These are phyloP conservation scores for Elachura formosa DNA, from an alignment of 2,113 vertebrate genomes.

Conservation along the genomic window DNA sequence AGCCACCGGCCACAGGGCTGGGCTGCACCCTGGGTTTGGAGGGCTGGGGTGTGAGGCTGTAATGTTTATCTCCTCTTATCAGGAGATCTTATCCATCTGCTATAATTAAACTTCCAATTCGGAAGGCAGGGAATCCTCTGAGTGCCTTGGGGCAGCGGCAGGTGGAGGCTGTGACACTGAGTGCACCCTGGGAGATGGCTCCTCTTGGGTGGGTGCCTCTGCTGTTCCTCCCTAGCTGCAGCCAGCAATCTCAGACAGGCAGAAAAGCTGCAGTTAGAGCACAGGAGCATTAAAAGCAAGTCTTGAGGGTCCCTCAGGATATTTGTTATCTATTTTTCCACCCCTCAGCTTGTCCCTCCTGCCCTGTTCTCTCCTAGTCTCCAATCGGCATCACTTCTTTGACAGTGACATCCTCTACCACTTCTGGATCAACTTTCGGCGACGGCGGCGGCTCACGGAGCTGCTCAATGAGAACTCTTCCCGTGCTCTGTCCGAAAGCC, in stretches of 20 bases:
- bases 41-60: background rate
- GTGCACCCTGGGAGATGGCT: background rate
- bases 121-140: background rate
- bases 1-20: background rate
- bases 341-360: background rate
- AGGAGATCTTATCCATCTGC: background rate
- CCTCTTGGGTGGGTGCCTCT: background rate
- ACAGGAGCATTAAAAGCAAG: background rate
- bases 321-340: fast-evolving
- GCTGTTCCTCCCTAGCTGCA: background rate
- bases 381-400: constrained; percentile 77
- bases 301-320: background rate
- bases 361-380: constrained; percentile 66
- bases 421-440: constrained; percentile 82
- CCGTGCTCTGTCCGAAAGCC: constrained; percentile 59
- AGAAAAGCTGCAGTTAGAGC: background rate
- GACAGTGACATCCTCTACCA: constrained; percentile 82
- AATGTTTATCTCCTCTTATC: background rate
- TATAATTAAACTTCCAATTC: background rate
- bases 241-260: background rate
- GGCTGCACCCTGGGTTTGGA: background rate
- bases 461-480: constrained; percentile 70
- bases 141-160: background rate
- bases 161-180: background rate
- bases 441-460: constrained; percentile 75